Evolutionary conservation across 2,797 vertebrate species (phyloP), one percentile per base, ranked within the genome.

Genomic region (Pagetopsis macropterus): DNA sequence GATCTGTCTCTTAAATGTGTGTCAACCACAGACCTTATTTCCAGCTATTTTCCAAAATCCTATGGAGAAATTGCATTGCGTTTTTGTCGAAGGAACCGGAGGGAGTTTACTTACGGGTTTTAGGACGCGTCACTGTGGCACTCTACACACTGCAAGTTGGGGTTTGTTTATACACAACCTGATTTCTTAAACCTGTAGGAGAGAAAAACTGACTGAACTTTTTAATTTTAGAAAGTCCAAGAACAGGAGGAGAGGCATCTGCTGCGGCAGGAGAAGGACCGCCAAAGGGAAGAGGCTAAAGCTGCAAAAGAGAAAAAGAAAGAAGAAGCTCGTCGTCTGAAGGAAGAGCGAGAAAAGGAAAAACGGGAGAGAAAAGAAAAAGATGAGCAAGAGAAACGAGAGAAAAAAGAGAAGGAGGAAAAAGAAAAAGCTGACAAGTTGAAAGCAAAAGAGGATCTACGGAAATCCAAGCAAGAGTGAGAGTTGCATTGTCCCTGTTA

Each of bases 381-480:
- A 71, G 95, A 96, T 0, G 96, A 97, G 9, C 94, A 94, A 33
- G 97, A 98, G 0, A 96, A 96, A 46, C 93, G 94, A 56, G 97
- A 99, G 68, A 99, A 96, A 75, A 96, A 94, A 8, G 96, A 98
- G 73, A 97, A 95, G 75, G 96, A 96, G 2, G 97, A 97, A 4
- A 98, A 95, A 51, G 98, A 98, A 1, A 97, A 98, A 60, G 96
- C 95, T n/a, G 97, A 99, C 49, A 96, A 95, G 92, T 93, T 0
- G 93, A 97, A 91, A 95, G 95, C 82, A 23, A 99, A 98, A 89
- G 97, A 99, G 75, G 97, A 98, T 72, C 94, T 95, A 61, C 95
- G 96, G 59, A 97, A 96, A 89, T 97, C 97, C 69, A 96, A 96
- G 84, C 94, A 95, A 71, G 97, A 98, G 98, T 99, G 87, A 96